Conservation (phyloP, 2,888 invertebrate species). For the Dioctria linearis region DNA sequence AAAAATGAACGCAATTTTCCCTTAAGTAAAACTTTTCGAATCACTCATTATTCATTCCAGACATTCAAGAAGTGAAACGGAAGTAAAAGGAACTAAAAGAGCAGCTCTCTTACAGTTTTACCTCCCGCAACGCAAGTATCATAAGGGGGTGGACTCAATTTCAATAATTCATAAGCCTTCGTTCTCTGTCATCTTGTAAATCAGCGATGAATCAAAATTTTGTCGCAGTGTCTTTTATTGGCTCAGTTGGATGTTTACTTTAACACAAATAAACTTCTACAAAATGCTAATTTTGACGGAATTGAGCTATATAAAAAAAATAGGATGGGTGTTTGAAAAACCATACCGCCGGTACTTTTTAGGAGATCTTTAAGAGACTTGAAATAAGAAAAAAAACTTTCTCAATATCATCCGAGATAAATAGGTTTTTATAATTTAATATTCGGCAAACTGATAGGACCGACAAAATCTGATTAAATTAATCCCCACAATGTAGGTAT, state of each 20-base stretch:
- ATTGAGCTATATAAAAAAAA: neutral
- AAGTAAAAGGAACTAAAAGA: conserved; percentile 25
- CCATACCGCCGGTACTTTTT: too few relatives aligned
- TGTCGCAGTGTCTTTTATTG: conserved; percentile 49
- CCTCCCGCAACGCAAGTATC: neutral
- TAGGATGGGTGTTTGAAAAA: too few relatives aligned
- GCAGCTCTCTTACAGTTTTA: neutral
- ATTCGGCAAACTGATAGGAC: conserved; percentile 1
- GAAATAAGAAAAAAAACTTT: neutral
- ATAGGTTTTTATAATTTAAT: neutral
- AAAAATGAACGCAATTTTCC: conserved; percentile 24
- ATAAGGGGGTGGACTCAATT: conserved; percentile 17
- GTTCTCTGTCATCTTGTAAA: conserved; percentile 43
- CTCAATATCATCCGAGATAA: neutral
- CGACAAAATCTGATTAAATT: neutral
- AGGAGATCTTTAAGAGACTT: too few relatives aligned
- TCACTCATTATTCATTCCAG: conserved; percentile 41
- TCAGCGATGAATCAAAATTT: conserved; percentile 51
- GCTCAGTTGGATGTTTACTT: conserved; percentile 42
- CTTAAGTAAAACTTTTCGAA: conserved; percentile 32
- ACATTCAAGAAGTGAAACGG: neutral
- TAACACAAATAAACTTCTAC: conserved; percentile 21
- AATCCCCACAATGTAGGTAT: neutral
- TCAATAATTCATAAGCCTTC: conserved; percentile 50
- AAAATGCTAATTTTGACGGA: conserved; percentile 33